Evolutionary conservation across 2,113 vertebrate genomes (phyloP).

Genomic region (Xiphias gladius): DNA sequence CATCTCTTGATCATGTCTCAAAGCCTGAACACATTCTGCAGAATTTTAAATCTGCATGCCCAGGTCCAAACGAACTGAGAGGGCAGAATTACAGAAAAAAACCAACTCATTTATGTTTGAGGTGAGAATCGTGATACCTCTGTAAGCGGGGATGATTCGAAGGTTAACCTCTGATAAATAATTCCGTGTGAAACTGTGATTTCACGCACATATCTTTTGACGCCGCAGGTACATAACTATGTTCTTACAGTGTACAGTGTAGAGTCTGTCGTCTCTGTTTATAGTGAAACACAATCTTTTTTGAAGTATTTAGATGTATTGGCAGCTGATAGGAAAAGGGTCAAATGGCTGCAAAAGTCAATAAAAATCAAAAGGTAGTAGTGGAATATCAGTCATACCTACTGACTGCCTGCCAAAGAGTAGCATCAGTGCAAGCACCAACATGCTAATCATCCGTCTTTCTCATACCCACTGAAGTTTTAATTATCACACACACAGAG

Average conservation of each 20-base stretch:
- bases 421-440: constrained; percentile 76
- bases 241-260: background rate
- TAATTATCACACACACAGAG: constrained; percentile 72
- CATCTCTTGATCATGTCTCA: constrained; percentile 66
- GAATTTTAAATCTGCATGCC: constrained; percentile 45
- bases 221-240: background rate
- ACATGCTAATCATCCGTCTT: constrained; percentile 79
- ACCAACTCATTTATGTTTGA: constrained; percentile 32
- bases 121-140: background rate
- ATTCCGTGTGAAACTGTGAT: background rate
- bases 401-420: constrained; percentile 63
- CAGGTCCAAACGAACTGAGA: constrained; percentile 51
- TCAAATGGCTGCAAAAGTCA: constrained; percentile 6
- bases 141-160: constrained; percentile 2
- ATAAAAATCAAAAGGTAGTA: constrained; percentile 19
- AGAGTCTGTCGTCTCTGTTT: background rate
- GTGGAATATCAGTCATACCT: constrained; percentile 33
- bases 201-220: background rate
- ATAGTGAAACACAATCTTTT: background rate
- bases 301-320: constrained; percentile 1
- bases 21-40: constrained; percentile 47
- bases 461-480: constrained; percentile 72
- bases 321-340: background rate
- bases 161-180: constrained; percentile 12
- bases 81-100: constrained; percentile 33